Conservation (phyloP, 2,797 vertebrate genomes). For the Notoglanidium macrostoma region DNA sequence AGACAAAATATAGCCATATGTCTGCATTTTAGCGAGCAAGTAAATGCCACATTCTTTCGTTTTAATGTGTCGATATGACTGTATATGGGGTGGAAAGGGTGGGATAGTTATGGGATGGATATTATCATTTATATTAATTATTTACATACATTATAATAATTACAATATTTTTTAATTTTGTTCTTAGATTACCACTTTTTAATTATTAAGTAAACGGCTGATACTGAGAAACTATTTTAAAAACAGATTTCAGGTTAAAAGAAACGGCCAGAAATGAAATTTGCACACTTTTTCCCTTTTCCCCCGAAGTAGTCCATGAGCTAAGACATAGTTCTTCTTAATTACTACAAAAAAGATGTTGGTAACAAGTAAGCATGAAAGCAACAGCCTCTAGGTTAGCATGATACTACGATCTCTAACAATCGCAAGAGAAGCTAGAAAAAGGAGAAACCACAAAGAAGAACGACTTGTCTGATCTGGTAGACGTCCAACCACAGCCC, state of each 20-base stretch:
- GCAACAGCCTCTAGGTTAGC: background rate
- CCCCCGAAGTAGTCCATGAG: background rate
- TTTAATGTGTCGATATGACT: background rate
- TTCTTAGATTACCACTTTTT: conserved; percentile 11
- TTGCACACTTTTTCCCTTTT: background rate
- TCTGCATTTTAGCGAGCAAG: background rate
- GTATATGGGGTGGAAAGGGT: conserved; percentile 12
- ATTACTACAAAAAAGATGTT: background rate
- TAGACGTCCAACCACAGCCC: background rate
- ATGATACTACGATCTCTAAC: background rate
- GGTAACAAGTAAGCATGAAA: background rate
- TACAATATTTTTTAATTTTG: conserved; percentile 26
- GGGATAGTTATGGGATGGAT: conserved; percentile 11
- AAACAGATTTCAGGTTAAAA: background rate
- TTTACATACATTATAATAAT: conserved; percentile 34
- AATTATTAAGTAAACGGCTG: background rate
- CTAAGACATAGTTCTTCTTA: background rate
- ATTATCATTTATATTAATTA: conserved; percentile 34
- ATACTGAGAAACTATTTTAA: background rate
- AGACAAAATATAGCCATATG: conserved; percentile 6
- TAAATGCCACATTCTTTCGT: background rate
- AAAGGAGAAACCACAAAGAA: background rate
- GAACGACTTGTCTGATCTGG: background rate
- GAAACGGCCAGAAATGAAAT: background rate
- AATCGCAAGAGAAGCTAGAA: background rate